Conservation (phyloP, 2,888 invertebrate genomes). For the Ochropacha duplaris region DNA sequence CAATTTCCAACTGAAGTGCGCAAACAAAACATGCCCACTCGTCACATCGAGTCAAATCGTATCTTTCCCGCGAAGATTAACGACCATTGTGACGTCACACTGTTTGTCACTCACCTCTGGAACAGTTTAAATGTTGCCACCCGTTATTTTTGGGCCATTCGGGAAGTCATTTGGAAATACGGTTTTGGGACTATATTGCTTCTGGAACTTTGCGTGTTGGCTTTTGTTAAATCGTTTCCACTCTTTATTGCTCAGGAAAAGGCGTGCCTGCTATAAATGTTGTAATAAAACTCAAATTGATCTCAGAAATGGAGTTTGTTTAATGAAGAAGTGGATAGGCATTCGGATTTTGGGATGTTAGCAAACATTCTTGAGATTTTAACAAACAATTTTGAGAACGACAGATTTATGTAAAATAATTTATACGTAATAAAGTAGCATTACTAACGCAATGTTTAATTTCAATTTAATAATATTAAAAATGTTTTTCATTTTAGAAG, state of each 20-base stretch:
- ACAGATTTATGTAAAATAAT: too few relatives aligned
- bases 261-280: constrained; percentile 1
- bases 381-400: not conserved
- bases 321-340: not conserved
- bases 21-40: not conserved
- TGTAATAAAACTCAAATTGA: constrained; percentile 2
- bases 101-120: constrained; percentile 23
- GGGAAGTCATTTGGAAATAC: constrained; percentile 2
- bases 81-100: constrained; percentile 9
- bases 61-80: constrained; percentile 22
- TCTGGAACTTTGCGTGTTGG: constrained; percentile 1
- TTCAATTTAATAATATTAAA: not conserved
- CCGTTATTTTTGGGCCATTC: constrained; percentile 8
- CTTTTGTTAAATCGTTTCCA: constrained; percentile 6
- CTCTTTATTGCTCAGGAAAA: constrained; percentile 1
- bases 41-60: constrained; percentile 9
- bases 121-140: constrained; percentile 18
- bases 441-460: not conserved
- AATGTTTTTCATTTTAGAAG: not conserved
- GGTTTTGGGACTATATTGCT: constrained; percentile 1
- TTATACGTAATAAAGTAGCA: too few relatives aligned
- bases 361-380: not conserved
- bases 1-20: not conserved
- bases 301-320: not conserved
- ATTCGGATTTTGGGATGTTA: not conserved